Percentiles rank a stretch among this genome's conserved stretches.
These are phyloP conservation scores for Cataglyphis cursor DNA, from an alignment of 2,888 invertebrate genomes.

Conservation along the genomic window DNA sequence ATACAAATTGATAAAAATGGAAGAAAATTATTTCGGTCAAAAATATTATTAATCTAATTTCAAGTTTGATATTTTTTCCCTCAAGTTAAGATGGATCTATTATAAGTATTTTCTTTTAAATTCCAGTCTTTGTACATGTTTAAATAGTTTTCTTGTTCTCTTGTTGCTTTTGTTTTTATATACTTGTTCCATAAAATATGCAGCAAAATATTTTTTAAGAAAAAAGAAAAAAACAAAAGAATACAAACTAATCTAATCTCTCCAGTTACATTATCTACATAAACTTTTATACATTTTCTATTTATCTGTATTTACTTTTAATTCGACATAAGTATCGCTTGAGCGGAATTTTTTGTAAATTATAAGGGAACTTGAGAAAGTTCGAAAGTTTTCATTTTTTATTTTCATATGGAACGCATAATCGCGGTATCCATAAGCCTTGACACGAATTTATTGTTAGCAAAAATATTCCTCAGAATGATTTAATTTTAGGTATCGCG, in stretches of 20 bases:
- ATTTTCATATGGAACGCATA: background rate
- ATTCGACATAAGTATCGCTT: background rate
- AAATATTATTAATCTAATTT: background rate
- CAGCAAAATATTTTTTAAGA: background rate
- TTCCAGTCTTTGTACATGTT: background rate
- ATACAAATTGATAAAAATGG: background rate
- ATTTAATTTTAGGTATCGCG: background rate
- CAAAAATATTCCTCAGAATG: constrained; percentile 17
- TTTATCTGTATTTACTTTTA: background rate
- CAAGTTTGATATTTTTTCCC: background rate
- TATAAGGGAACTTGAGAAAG: no score
- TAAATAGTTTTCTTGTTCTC: background rate
- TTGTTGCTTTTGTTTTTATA: background rate
- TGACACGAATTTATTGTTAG: background rate
- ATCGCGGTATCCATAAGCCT: background rate
- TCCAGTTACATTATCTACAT: background rate
- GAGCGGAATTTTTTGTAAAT: background rate
- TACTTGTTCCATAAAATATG: background rate
- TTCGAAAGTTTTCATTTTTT: no score
- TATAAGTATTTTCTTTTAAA: background rate
- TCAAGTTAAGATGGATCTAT: background rate
- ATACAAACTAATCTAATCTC: background rate
- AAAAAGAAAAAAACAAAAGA: background rate
- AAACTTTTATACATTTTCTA: background rate
- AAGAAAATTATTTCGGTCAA: background rate